phyloP scores from a whole-genome alignment of 2,888 invertebrate species.

The Tanypteryx hageni region DNA sequence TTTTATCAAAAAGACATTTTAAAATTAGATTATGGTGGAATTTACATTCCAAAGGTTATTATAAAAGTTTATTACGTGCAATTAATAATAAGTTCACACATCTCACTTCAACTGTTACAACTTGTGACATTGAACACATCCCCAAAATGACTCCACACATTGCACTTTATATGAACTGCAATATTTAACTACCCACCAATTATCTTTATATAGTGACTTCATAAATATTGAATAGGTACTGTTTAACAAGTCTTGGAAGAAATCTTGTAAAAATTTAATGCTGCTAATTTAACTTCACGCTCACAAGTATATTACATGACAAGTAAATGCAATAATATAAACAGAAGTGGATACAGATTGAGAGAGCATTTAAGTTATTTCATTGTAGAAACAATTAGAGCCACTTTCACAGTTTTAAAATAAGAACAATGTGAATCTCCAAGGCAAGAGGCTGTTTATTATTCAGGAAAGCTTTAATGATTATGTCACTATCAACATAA shows the following conservation, averaged over 20 bases:
- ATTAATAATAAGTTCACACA: background rate
- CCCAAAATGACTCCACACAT: background rate
- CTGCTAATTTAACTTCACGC: background rate
- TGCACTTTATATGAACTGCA: background rate
- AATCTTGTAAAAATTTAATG: background rate
- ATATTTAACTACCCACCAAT: background rate
- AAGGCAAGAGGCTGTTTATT: conserved; percentile 37
- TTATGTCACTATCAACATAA: conserved; percentile 37
- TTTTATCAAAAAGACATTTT: too few species aligned
- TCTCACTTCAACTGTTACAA: background rate
- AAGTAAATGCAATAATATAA: conserved; percentile 6
- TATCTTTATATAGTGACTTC: background rate
- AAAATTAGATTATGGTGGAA: background rate
- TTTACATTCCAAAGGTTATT: background rate
- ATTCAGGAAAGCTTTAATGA: conserved; percentile 21
- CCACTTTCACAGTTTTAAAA: background rate
- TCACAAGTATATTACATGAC: background rate
- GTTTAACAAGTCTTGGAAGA: background rate
- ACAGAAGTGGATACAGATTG: background rate
- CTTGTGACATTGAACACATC: background rate
- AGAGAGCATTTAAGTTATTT: background rate
- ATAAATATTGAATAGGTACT: conserved; percentile 1
- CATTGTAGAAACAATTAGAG: too few species aligned
- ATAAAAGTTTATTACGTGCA: conserved; percentile 7
- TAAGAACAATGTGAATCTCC: background rate